Conservation (phyloP, 2,113 vertebrate genomes). For the Caracal caracal region DNA sequence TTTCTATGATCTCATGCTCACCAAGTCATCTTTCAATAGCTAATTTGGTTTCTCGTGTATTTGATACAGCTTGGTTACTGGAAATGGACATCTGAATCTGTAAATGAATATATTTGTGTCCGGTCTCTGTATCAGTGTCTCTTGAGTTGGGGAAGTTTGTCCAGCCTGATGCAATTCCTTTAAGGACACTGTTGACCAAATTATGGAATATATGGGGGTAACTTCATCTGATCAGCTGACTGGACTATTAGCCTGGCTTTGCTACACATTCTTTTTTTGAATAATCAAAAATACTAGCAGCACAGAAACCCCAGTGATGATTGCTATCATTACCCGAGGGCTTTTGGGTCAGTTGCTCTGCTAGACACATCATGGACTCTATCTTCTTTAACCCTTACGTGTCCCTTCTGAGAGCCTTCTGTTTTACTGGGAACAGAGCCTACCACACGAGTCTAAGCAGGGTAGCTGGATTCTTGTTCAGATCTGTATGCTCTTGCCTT, state of each 20-base stretch:
- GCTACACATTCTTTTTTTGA: neutral
- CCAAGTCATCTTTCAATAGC: neutral
- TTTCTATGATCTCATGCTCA: neutral
- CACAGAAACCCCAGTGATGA: neutral
- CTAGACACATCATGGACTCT: neutral
- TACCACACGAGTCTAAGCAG: neutral
- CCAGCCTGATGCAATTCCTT: neutral
- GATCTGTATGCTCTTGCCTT: neutral
- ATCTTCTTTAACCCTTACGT: neutral
- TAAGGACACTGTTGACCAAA: neutral
- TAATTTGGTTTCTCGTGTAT: constrained; percentile 17
- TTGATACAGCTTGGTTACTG: neutral
- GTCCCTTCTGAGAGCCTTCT: neutral
- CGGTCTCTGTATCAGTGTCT: neutral
- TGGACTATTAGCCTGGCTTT: neutral
- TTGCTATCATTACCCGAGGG: neutral
- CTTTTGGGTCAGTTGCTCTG: neutral
- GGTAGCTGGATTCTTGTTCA: neutral
- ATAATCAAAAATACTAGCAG: neutral
- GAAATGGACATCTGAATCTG: neutral
- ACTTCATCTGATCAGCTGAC: neutral
- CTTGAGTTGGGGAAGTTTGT: neutral
- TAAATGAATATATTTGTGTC: constrained; percentile 1
- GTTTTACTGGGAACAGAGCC: neutral
- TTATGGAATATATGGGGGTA: neutral